Percentiles rank a stretch among this genome's conserved stretches.
Evolutionary conservation across 2,888 invertebrate genomes (phyloP).

Genomic region (Adela reaumurella): DNA sequence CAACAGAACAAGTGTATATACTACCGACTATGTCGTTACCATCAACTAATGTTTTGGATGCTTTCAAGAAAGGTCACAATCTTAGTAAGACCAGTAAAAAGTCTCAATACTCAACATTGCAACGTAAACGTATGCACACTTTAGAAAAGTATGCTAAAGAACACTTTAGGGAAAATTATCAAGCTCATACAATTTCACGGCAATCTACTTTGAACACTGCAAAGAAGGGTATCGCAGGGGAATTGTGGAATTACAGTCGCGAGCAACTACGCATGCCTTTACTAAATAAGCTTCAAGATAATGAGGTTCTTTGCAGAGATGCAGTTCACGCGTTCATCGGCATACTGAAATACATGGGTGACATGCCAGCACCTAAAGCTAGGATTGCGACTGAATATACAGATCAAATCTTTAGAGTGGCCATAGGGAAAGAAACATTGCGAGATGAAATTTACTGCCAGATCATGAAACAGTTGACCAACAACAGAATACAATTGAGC

Average conservation of each 20-base stretch:
- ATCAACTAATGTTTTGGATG: slow-evolving; percentile 60
- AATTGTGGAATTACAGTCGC: slow-evolving; percentile 78
- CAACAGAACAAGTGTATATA: slow-evolving; percentile 82
- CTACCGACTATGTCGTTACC: slow-evolving; percentile 80
- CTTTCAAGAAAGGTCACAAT: slow-evolving; percentile 58
- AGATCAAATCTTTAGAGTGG: slow-evolving; percentile 80
- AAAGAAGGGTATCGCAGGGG: slow-evolving; percentile 62
- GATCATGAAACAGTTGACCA: slow-evolving; percentile 89
- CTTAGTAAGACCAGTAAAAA: slow-evolving; percentile 37
- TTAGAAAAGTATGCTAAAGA: slow-evolving; percentile 80
- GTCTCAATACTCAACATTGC: slow-evolving; percentile 52
- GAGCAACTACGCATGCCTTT: slow-evolving; percentile 82
- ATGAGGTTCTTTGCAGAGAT: slow-evolving; percentile 68
- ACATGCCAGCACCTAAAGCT: slow-evolving; percentile 77
- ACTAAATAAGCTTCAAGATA: slow-evolving; percentile 67
- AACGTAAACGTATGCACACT: slow-evolving; percentile 73
- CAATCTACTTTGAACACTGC: slow-evolving; percentile 64
- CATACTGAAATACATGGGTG: slow-evolving; percentile 82
- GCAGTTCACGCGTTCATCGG: slow-evolving; percentile 72
- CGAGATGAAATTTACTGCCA: slow-evolving; percentile 93
- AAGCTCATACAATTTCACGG: slow-evolving; percentile 55
- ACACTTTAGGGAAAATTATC: slow-evolving; percentile 65
- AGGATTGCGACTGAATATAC: slow-evolving; percentile 79
- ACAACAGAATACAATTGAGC: slow-evolving; percentile 77
- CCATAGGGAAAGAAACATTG: slow-evolving; percentile 69